Base-by-base conservation (phyloP, 2,888 invertebrate genomes). In the Isoperla grammatica region DNA sequence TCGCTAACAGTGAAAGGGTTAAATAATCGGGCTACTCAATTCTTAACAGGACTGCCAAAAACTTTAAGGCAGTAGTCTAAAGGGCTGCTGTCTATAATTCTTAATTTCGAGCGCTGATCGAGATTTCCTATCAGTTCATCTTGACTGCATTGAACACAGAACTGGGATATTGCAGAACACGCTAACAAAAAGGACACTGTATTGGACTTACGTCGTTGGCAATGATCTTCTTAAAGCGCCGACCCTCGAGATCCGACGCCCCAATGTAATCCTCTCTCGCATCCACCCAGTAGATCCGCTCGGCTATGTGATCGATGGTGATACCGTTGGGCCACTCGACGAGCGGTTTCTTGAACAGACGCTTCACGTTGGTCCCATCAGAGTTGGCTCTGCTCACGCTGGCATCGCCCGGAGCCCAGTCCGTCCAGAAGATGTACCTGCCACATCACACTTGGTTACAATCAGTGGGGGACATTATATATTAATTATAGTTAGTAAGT, bases 281-380 rank as follows among this genome's bases (percentile, higher is more conserved):
- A 69, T 94, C 93, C 0, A 90, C 91, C 90, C 91, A 93, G 71
- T 90, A 95, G 56, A 95, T 84, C 50, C 86, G 78, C 68, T 90
- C 87, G 0, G 87, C 83, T 69, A 87, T 85, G 68, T 86, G 85
- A 74, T 95, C 94, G 22, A 95, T 83, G 0, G 93, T 86, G 58
- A 91, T 86, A 13, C 91, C 91, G 71, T 92, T 93, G 0, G 93
- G 93, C 91, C 91, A 91, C 65, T 85, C 82, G 0, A 94, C 88
- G 48, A 78, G 77, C 0, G 83, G 81, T 60, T 80, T 81, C 0
- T 79, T 79, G 67, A 88, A 87, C 59, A 90, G 72, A 63, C 77
- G 81, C 66, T 79, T 81, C 0, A 84, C 80, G 62, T 87, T 79
- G 0, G 78, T 79, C 0, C 94, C 94, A 70, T 93, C 91, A 63